Base-by-base conservation (phyloP, 2,888 invertebrate species). In the Panopea generosa region DNA sequence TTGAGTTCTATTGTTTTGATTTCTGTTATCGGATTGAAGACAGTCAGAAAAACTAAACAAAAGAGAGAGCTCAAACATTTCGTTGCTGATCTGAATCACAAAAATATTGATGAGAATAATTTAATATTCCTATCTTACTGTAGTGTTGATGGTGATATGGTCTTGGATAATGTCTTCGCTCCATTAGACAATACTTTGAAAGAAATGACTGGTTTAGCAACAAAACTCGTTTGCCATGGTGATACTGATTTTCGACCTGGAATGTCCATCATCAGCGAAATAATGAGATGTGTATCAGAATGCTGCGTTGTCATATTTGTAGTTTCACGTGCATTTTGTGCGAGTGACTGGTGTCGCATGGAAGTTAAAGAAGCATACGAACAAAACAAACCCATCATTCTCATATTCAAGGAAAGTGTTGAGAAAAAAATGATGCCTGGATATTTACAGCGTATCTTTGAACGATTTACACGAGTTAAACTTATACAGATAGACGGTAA, bases 301-400 rank as follows among this genome's bases (percentile, higher is more conserved):
- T 45, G 9, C 6, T 45, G 20, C 20, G 45, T 45, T 45, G 16
- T 45, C 3, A 20, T 45, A 6, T 16, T 45, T 16, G 45, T 20
- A 45, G 45, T 45, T 16, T 45, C 45, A 45, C 45, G 45, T 9
- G 45, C 45, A n/a, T 45, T 45, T 45, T 45, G 45, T 45, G 20
- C 4, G 16, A 18, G n/a, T 16, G 16, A 45, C n/a, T 45, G 45
- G 45, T 45, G 45, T 16, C 20, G 45, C 16, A 45, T 16, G 20
- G 45, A 45, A 45, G 45, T 45, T 3, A 20, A 16, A 16, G 45
- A 45, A 20, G 45, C 45, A 4, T 45, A 9, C 16, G 20, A 45
- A 45, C n/a, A 16, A 4, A 16, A 45, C 3, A 45, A 45, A 45
- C n/a, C 45, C 4, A 20, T 45, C 20, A 16, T 45, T 45, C n/a